These are phyloP conservation scores for Agapornis canus DNA, from an alignment of 2,797 vertebrate genomes.

Conservation along the genomic window DNA sequence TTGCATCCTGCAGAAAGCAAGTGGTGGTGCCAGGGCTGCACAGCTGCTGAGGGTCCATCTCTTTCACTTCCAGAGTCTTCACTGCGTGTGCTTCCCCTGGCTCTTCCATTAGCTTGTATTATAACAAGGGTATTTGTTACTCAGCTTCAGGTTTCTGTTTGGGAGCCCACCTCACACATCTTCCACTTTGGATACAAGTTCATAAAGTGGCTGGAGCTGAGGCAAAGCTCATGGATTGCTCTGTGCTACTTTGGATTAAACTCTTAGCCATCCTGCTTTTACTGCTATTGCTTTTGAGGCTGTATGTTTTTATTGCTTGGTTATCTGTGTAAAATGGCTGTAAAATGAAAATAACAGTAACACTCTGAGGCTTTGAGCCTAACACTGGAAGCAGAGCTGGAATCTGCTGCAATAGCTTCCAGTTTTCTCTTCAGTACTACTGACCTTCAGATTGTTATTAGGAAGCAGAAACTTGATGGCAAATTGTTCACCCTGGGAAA, in stretches of 20 bases:
- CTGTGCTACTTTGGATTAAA: background rate
- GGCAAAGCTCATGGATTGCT: background rate
- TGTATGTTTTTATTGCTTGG: background rate
- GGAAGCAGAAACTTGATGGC: background rate
- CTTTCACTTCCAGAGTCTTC: accelerated
- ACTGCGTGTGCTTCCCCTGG: accelerated
- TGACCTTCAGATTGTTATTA: background rate
- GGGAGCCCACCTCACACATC: accelerated
- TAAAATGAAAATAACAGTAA: background rate
- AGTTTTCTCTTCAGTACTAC: background rate
- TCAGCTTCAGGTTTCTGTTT: background rate
- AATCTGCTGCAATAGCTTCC: accelerated
- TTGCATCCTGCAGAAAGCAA: background rate
- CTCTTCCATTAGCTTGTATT: accelerated
- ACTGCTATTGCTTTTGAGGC: background rate
- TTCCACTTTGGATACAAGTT: background rate
- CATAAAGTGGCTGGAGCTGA: background rate
- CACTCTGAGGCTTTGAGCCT: background rate
- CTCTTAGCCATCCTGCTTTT: background rate
- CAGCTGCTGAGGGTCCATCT: background rate
- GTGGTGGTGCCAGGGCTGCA: background rate
- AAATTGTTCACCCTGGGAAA: background rate
- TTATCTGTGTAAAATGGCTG: background rate
- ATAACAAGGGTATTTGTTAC: accelerated
- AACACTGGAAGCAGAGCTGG: background rate